A percentile compares a stretch with the other conserved stretches of the same genome.
Evolutionary conservation across 2,113 vertebrate genomes (phyloP).

Genomic region (Mormoops blainvillei): DNA sequence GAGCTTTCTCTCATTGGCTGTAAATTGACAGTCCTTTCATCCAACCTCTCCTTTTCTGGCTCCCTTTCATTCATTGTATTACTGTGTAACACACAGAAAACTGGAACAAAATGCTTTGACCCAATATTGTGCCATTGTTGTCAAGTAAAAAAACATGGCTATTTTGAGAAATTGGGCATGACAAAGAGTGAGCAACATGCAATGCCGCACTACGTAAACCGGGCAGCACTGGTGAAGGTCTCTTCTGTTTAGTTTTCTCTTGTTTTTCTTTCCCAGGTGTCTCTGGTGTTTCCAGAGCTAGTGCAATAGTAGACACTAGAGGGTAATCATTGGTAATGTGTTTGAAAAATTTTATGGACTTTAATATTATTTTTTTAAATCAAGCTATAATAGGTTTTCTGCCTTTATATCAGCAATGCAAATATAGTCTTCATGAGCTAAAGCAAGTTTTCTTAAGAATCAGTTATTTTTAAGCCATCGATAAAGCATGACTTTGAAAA

Average conservation of each 20-base stretch:
- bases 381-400: not conserved
- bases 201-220: not conserved
- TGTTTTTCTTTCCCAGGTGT: not conserved
- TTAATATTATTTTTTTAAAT: not conserved
- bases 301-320: not conserved
- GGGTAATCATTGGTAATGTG: not conserved
- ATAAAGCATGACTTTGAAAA: not conserved
- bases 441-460: not conserved
- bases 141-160: not conserved
- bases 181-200: not conserved
- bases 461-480: slow-evolving; percentile 6
- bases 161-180: not conserved
- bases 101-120: not conserved
- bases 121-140: not conserved
- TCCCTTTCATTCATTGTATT: not conserved
- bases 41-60: not conserved
- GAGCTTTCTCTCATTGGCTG: slow-evolving; percentile 3
- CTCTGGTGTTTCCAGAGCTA: not conserved
- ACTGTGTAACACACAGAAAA: not conserved
- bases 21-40: not conserved
- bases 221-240: rapidly evolving
- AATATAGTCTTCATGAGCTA: not conserved
- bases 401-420: not conserved
- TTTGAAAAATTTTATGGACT: not conserved
- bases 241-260: not conserved